Evolutionary conservation across 2,888 invertebrate species (phyloP), one percentile per base, ranked within the genome.

Genomic region (Fabriciana adippe): DNA sequence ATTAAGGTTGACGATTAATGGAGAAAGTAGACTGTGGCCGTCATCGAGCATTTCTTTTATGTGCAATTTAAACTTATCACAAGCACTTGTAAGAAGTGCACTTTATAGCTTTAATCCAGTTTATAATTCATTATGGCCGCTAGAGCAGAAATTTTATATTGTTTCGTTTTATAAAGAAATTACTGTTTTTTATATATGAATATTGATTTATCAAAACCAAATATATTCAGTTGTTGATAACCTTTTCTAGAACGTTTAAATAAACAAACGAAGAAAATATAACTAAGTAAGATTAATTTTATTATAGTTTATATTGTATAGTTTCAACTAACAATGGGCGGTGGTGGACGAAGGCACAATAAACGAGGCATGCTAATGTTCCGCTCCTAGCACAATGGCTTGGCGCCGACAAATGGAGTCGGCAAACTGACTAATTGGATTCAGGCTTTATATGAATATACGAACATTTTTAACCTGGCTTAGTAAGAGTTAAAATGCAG

Each of bases 1-100:
- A 75, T 75, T 72, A 72, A 73, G 73, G 72, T 68, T 71, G 73
- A 59, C 67, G 64, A 69, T 66, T 57, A 64, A 64, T 64, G 72
- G 73, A 67, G 74, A 74, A 74, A 75, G 74, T 75, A 64, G 66
- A 69, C 55, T 68, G 61, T 56, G 65, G 48, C 64, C 55, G 54
- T 55, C 64, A 68, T 54, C 45, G 41, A 61, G 57, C 62, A 64
- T 72, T 70, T 69, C 71, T 69, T 74, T 59, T 68, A 72, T 41
- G 73, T 64, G 67, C 63, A 70, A 65, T 68, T 70, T 70, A 53
- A 55, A 45, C 50, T 66, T n/a, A 66, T 55, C 26, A 55, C 53
- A 53, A 16, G 45, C n/a, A 47, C 21, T 60, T 21, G n/a, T 18
- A 64, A 14, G 31, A 18, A 60, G 31, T 53, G 57, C 48, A 54